Conservation (phyloP, 2,113 vertebrate genomes). For the Thymallus thymallus region DNA sequence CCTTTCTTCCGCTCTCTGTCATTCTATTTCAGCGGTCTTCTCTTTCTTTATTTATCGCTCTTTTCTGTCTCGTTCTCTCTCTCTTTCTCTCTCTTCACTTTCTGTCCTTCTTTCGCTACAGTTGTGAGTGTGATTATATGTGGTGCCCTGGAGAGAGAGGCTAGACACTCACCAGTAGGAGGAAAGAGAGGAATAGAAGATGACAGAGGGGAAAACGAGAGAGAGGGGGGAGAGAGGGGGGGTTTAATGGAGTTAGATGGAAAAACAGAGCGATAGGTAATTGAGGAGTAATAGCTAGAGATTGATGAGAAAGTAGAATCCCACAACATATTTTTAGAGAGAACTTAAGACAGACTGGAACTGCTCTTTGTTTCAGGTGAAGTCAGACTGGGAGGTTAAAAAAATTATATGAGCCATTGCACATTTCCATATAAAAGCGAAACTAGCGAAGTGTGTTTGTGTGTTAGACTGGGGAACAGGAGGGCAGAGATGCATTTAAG, state of each 20-base stretch:
- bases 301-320: neutral
- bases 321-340: no score
- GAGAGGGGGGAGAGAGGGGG: constrained; percentile 32
- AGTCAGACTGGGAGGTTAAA: no score
- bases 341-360: no score
- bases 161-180: neutral
- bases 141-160: constrained; percentile 1
- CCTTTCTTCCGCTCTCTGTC: no score
- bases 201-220: neutral
- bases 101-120: constrained; percentile 16
- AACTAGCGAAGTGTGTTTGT: neutral
- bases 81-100: neutral
- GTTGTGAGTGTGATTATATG: constrained; percentile 12
- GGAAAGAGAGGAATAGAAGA: constrained; percentile 7
- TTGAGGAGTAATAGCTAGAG: neutral
- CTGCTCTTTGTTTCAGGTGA: no score
- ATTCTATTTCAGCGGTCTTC: no score
- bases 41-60: no score
- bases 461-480: neutral
- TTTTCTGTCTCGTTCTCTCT: no score
- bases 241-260: constrained; percentile 49
- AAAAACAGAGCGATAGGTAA: neutral
- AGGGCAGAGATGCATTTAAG: neutral
- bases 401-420: no score
- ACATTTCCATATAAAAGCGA: no score